Base-by-base conservation (phyloP, 2,113 vertebrate species). In the Cryptomyrus ogoouensis region DNA sequence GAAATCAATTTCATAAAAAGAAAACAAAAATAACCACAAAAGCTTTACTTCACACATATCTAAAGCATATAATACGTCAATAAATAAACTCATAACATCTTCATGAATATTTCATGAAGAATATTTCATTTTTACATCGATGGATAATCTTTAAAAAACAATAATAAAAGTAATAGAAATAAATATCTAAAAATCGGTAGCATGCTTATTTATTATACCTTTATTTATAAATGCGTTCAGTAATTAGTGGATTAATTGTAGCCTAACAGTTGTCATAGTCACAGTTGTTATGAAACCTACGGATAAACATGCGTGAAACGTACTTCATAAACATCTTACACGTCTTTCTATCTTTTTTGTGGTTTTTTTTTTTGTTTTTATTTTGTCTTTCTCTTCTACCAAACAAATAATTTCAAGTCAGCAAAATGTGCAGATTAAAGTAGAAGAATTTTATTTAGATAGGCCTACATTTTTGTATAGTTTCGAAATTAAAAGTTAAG, bases 21-120 rank as follows among this genome's bases (percentile, higher is more conserved):
- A 97, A 97, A 97, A 98, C 97, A 97, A 95, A 97, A 98, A 97
- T 97, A 97, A 95, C 95, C 95, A 95, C 95, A 97, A 96, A 97
- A 96, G 96, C 96, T 95, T 93, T 95, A 95, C 96, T 96, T 97
- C 95, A 97, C 97, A 96, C 97, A 94, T 91, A 94, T 96, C 95
- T 89, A 90, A 92, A 89, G 93, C 21, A 92, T 91, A 90, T 92
- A 91, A 89, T 92, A 90, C 74, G 89, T 91, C 42, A 58, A 21
- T 92, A 92, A 94, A 95, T 92, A 91, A 91, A 90, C 94, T 92
- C 89, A 9, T 74, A 93, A 91, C 88, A 91, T 92, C 24, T 42
- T 21, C 39, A 24, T 21, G 50, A 52, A 52, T n/a, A 9, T 8
- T 35, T 21, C 1, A 35, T 42, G 24, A 42, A 58, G 53, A 42